These are phyloP conservation scores for Zaprionus camerounensis DNA, from an alignment of 1,140 invertebrate genomes.

Conservation along the genomic window DNA sequence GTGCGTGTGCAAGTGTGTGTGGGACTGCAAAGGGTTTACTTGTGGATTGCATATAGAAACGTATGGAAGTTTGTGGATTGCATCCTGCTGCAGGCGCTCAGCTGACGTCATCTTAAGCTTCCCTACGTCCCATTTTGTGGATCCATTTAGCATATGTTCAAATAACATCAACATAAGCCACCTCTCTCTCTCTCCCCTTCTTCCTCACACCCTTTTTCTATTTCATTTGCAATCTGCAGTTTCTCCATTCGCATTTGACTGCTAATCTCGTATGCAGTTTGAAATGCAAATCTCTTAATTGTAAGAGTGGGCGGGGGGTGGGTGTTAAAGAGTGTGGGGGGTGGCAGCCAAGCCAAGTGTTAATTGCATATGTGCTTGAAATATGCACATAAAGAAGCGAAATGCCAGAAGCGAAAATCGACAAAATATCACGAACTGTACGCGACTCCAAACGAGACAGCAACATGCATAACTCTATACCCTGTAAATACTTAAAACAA, in stretches of 20 bases:
- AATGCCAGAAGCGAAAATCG: slow-evolving; percentile 55
- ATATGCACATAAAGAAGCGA: slow-evolving; percentile 47
- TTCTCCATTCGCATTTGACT: slow-evolving; percentile 53
- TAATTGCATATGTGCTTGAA: slow-evolving; percentile 60
- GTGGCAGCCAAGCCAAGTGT: slow-evolving; percentile 32
- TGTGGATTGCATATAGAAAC: neutral
- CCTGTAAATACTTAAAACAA: neutral
- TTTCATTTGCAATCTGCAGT: slow-evolving; percentile 18
- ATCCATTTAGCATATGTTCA: slow-evolving; percentile 7
- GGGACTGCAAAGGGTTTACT: slow-evolving; percentile 18
- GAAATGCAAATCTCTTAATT: neutral
- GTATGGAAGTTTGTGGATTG: slow-evolving; percentile 8
- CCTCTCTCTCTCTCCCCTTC: slow-evolving; percentile 1
- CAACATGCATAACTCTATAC: slow-evolving; percentile 36
- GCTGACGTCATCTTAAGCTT: slow-evolving; percentile 47
- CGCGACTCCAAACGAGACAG: slow-evolving; percentile 27
- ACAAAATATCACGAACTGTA: slow-evolving; percentile 70
- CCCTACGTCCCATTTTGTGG: neutral
- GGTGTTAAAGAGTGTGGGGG: neutral
- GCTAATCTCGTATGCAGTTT: slow-evolving; percentile 35
- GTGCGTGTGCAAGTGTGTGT: slow-evolving; percentile 1
- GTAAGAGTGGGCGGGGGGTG: neutral
- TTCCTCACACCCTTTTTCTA: neutral
- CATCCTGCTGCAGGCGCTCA: slow-evolving; percentile 20
- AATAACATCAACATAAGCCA: neutral